Evolutionary conservation across 2,888 invertebrate genomes (phyloP).

Genomic region (Carcina quercana): DNA sequence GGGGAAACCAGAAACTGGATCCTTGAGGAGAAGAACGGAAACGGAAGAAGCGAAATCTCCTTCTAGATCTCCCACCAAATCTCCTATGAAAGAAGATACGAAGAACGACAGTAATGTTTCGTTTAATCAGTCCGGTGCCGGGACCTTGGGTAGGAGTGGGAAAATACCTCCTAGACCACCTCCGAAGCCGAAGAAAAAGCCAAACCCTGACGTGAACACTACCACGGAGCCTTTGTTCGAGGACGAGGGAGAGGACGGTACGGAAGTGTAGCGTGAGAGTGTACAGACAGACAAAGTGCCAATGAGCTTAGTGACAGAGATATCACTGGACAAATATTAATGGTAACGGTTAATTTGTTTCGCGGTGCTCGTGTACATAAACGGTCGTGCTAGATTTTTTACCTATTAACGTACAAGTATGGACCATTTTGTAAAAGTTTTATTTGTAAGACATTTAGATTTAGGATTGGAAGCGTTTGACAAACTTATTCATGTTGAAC

Average conservation of each 20-base stretch:
- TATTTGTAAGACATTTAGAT: slow-evolving; percentile 24
- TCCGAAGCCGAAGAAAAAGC: slow-evolving; percentile 87
- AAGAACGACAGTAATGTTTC: slow-evolving; percentile 48
- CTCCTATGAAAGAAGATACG: slow-evolving; percentile 54
- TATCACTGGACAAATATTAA: slow-evolving; percentile 29
- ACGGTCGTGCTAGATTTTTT: slow-evolving; percentile 70
- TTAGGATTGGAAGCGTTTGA: too few species aligned
- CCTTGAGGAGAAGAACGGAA: slow-evolving; percentile 50
- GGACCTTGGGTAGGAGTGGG: slow-evolving; percentile 61
- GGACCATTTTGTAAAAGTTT: slow-evolving; percentile 57
- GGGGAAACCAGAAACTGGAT: slow-evolving; percentile 71
- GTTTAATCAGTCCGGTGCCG: slow-evolving; percentile 54
- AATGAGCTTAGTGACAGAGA: slow-evolving; percentile 51
- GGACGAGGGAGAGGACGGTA: slow-evolving; percentile 92
- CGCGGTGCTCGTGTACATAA: slow-evolving; percentile 71
- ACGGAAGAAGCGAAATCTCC: slow-evolving; percentile 50
- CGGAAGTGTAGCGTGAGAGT: slow-evolving; percentile 81
- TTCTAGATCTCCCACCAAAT: slow-evolving; percentile 18
- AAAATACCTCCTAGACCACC: slow-evolving; percentile 90
- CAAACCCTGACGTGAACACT: slow-evolving; percentile 69
- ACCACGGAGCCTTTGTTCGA: slow-evolving; percentile 88
- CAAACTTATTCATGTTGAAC: too few species aligned
- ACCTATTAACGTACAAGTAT: slow-evolving; percentile 62
- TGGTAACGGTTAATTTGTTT: slow-evolving; percentile 27
- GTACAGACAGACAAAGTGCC: slow-evolving; percentile 60